Conservation (phyloP, 2,888 invertebrate species). For the Platypus cylindrus region DNA sequence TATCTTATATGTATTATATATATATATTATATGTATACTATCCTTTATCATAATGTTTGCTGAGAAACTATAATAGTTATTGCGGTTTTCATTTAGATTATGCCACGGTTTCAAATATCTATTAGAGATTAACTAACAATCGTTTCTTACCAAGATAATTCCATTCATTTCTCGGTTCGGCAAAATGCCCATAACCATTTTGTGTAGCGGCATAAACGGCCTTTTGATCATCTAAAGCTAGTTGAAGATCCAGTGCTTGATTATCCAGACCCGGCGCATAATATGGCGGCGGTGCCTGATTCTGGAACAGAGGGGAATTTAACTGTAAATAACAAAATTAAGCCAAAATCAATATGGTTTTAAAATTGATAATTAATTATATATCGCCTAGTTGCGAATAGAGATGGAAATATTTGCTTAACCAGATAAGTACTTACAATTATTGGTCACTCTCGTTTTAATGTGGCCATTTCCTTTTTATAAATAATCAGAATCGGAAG, state of each 20-base stretch:
- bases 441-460: conserved; percentile 15
- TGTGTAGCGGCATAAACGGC: conserved; percentile 73
- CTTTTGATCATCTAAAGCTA: conserved; percentile 76
- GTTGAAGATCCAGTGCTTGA: conserved; percentile 67
- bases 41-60: too few relatives aligned
- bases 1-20: too few relatives aligned
- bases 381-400: too few relatives aligned
- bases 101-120: too few relatives aligned
- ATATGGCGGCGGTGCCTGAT: conserved; percentile 79
- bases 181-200: conserved; percentile 75
- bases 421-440: conserved; percentile 12
- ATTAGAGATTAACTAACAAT: too few relatives aligned
- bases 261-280: conserved; percentile 78
- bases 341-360: too few relatives aligned
- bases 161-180: conserved; percentile 15
- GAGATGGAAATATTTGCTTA: not conserved
- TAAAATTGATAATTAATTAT: too few relatives aligned
- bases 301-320: conserved; percentile 38
- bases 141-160: conserved; percentile 13
- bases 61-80: too few relatives aligned
- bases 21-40: too few relatives aligned
- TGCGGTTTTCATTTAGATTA: too few relatives aligned
- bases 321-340: too few relatives aligned
- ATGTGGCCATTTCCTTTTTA: conserved; percentile 14
- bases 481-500: conserved; percentile 5